Percentiles rank a stretch among this genome's conserved stretches.
These are phyloP conservation scores for Oryzias celebensis DNA, from an alignment of 2,113 vertebrate species.

Conservation along the genomic window DNA sequence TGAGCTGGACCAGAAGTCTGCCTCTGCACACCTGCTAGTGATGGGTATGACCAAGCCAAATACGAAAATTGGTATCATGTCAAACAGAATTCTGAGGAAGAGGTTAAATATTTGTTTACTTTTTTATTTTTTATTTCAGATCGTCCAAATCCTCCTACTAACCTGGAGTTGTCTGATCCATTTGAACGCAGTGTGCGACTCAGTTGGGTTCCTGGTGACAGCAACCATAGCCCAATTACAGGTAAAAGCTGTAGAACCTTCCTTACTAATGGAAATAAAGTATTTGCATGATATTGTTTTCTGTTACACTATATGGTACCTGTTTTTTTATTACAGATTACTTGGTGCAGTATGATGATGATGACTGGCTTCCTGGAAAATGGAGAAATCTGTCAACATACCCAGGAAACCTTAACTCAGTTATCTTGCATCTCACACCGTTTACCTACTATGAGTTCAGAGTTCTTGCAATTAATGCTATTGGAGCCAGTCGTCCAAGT, in stretches of 20 bases:
- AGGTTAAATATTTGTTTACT: not conserved
- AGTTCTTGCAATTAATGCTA: slow-evolving; percentile 88
- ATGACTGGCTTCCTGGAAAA: slow-evolving; percentile 83
- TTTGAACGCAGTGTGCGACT: slow-evolving; percentile 87
- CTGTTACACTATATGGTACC: not conserved
- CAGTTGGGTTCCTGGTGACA: slow-evolving; percentile 89
- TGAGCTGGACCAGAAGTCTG: slow-evolving; percentile 88
- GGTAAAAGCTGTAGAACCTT: slow-evolving; percentile 66
- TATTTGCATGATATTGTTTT: not conserved
- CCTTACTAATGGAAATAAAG: not conserved
- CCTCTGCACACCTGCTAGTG: slow-evolving; percentile 88
- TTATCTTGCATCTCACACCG: slow-evolving; percentile 84
- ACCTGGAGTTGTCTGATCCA: slow-evolving; percentile 89
- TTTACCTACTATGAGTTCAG: slow-evolving; percentile 95
- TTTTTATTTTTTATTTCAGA: slow-evolving; percentile 66
- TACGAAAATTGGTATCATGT: not conserved
- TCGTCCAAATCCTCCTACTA: slow-evolving; percentile 85
- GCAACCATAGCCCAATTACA: slow-evolving; percentile 93
- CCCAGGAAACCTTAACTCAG: slow-evolving; percentile 88
- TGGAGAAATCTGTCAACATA: slow-evolving; percentile 92
- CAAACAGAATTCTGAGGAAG: not conserved
- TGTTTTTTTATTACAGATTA: slow-evolving; percentile 75
- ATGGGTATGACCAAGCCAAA: slow-evolving; percentile 79
- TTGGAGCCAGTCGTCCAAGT: slow-evolving; percentile 91
- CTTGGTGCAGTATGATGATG: slow-evolving; percentile 91